Conservation (phyloP, 2,888 invertebrate species). For the Rhingia rostrata region DNA sequence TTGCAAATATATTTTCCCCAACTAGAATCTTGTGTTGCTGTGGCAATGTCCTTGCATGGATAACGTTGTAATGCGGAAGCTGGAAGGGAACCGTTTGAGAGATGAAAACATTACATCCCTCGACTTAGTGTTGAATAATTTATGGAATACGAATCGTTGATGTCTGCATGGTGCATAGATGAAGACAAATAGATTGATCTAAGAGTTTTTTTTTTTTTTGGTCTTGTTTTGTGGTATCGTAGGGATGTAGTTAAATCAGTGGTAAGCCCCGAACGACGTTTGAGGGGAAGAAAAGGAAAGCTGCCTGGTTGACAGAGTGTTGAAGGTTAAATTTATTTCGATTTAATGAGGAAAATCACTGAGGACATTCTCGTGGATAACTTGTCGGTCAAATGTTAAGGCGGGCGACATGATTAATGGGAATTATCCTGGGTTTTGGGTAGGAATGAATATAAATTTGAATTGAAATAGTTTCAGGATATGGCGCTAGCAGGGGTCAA, state of each 20-base stretch:
- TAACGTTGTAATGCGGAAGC: conserved; percentile 29
- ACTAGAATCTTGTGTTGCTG: conserved; percentile 10
- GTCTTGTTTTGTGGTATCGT: background rate
- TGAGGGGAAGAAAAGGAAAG: background rate
- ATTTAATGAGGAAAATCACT: conserved; percentile 45
- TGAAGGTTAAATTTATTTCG: conserved; percentile 53
- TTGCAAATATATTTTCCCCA: conserved; percentile 49
- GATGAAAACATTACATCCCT: conserved; percentile 59
- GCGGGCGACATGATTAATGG: conserved; percentile 59
- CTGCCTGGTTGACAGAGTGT: background rate
- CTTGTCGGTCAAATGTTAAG: conserved; percentile 24
- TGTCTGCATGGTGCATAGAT: conserved; percentile 66
- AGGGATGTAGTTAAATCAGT: conserved; percentile 19
- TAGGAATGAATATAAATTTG: background rate
- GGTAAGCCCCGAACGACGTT: conserved; percentile 5
- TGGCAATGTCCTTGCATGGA: conserved; percentile 5
- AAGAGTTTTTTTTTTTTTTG: conserved; percentile 18
- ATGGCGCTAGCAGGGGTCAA: background rate
- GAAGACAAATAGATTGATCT: conserved; percentile 72
- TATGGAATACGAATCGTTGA: conserved; percentile 64
- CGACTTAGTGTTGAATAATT: conserved; percentile 66
- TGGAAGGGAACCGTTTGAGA: conserved; percentile 35
- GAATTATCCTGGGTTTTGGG: background rate
- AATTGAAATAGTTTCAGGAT: background rate
- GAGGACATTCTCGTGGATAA: conserved; percentile 1